These are phyloP conservation scores for Glaucopsyche alexis DNA, from an alignment of 2,888 invertebrate genomes.

Conservation along the genomic window DNA sequence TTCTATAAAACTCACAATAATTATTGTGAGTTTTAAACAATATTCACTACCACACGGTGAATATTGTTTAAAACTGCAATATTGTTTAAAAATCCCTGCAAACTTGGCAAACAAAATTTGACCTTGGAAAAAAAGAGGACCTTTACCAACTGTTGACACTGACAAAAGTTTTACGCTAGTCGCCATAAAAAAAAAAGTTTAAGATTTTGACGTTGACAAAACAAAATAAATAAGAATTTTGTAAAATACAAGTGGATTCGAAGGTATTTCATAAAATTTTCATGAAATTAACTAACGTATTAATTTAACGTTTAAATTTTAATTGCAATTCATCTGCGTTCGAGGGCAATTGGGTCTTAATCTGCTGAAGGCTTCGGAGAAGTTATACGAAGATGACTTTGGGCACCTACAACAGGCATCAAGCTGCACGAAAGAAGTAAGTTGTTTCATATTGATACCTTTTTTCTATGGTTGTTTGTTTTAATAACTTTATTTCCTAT, in stretches of 20 bases:
- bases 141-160: no score
- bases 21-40: no score
- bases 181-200: background rate
- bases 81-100: no score
- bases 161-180: background rate
- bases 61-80: no score
- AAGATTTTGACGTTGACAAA: background rate
- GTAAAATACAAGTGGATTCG: background rate
- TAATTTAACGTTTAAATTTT: background rate
- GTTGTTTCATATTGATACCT: no score
- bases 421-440: slow-evolving; percentile 70
- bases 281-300: background rate
- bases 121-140: no score
- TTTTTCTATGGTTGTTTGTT: no score
- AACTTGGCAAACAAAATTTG: no score
- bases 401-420: slow-evolving; percentile 73
- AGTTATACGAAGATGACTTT: slow-evolving; percentile 60
- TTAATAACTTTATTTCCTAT: slow-evolving; percentile 7
- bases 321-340: slow-evolving; percentile 5
- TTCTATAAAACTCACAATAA: no score
- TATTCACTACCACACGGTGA: no score
- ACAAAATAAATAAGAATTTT: background rate
- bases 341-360: background rate
- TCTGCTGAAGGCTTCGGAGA: background rate
- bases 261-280: background rate